Evolutionary conservation across 2,888 invertebrate genomes (phyloP), one percentile per base, ranked within the genome.

Genomic region (Drosophila meridiana): DNA sequence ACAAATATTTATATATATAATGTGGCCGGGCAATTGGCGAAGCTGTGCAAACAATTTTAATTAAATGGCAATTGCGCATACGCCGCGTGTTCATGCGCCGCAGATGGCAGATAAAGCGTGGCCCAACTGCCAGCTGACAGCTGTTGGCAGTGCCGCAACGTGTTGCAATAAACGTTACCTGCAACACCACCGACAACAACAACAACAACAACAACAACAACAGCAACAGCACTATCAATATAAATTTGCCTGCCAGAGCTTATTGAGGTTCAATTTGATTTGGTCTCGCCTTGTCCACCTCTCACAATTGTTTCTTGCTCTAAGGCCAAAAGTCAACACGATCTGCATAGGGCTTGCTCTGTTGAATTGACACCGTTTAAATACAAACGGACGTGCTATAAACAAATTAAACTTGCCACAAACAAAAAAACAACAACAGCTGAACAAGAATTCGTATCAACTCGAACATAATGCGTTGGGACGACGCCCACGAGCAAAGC

Each of bases 1-100:
- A 42, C 66, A 67, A 73, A 85, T 60, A 43, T 57, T 43, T 58
- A 58, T 34, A 77, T 59, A 62, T 26, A 45, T 64, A 56, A 68
- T 57, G 55, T 77, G 66, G 59, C 60, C 62, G 60, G 70, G 68
- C 68, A 71, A 81, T 80, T 71, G 80, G 69, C 69, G 69, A 77
- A 63, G 78, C 77, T 84, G 85, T 82, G 87, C 88, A 83, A 86
- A 86, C 88, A 87, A 87, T 87, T 87, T 87, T 87, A 87, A 87
- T 87, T 87, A 87, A 87, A 87, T 79, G 88, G 84, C 87, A 88
- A 88, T 87, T 81, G 85, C 85, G 87, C 87, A 87, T 88, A 86
- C 86, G 88, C 83, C 80, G 83, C 83, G 77, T 88, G 82, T 73
- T 69, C 81, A 69, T 52, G 55, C 43, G 67, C 63, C 57, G 58